Percentiles rank a stretch among this genome's conserved stretches.
phyloP scores from a whole-genome alignment of 2,113 vertebrate genomes.

The Psilopsiagon aurifrons region DNA sequence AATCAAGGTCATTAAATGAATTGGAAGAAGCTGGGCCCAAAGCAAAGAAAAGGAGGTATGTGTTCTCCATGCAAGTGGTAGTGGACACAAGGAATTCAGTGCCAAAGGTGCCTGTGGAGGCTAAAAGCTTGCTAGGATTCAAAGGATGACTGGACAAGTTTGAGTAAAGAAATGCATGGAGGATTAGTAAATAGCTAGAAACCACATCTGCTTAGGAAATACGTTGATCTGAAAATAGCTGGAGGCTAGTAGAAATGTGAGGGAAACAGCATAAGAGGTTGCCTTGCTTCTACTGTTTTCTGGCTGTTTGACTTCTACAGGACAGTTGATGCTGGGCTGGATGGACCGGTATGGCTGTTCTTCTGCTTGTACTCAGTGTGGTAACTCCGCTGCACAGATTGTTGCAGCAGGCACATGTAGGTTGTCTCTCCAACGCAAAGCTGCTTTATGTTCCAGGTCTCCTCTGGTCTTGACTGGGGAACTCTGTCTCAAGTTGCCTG shows the following conservation, averaged over 20 bases:
- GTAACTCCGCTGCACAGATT: neutral
- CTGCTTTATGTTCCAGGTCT: neutral
- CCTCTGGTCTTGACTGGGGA: neutral
- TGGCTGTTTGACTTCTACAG: neutral
- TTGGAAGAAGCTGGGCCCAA: neutral
- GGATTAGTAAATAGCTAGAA: conserved; percentile 26
- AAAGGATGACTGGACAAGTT: conserved; percentile 46
- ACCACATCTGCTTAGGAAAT: conserved; percentile 46
- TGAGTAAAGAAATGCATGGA: conserved; percentile 7
- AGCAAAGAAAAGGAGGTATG: neutral
- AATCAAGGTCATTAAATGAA: neutral
- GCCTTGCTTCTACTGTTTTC: neutral
- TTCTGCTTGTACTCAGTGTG: neutral
- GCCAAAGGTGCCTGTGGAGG: conserved; percentile 1
- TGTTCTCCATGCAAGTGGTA: neutral
- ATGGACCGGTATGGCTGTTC: neutral
- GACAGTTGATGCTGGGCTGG: neutral
- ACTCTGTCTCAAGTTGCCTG: neutral
- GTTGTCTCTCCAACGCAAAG: neutral
- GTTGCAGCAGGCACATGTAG: neutral
- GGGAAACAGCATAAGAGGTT: neutral
- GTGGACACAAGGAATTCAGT: conserved; percentile 2
- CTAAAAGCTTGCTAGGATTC: conserved; percentile 26
- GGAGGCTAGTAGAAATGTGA: conserved; percentile 37
- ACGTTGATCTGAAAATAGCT: conserved; percentile 56